Base-by-base conservation (phyloP, 2,113 vertebrate species). In the Ascaphus truei region DNA sequence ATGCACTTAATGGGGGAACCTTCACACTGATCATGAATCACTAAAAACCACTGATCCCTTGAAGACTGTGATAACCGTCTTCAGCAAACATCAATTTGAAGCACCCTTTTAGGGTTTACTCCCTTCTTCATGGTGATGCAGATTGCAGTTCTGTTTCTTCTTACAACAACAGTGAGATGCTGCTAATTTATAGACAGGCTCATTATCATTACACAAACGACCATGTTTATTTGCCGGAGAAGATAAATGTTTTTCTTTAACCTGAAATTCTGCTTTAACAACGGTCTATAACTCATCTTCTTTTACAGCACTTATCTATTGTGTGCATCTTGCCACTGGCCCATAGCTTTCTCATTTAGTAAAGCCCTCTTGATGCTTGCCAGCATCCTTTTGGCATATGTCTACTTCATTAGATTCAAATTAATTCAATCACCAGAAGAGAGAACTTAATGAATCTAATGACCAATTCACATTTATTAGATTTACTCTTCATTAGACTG, bases 341-440 rank as follows among this genome's bases (percentile, higher is more conserved):
- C 45, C 8, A 51, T 26, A 64, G 26, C 7, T 30, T 53, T 30
- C 4, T 55, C 5, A 37, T 27, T 53, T 66, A 12, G 3, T 50
- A 9, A 23, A 58, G 27, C 11, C 20, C 41, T 47, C 18, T 47
- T 34, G 18, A 47, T 57, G 56, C 27, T 58, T 48, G 31, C 36
- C 55, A 48, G 20, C 41, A 68, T 68, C 36, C 26, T 68, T 43
- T 68, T 43, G 51, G 36, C 36, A 56, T 20, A 56, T 67, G 56
- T 41, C 11, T 26, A 13, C 8, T 68, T 58, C 51, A 68, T 68
- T 68, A 58, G 16, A 48, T 68, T 34, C 41, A 58, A 68, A 68
- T 68, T 48, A 47, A 58, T 58, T 58, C 53, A 68, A 68, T 68
- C 39, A 68, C 48, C 65, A 58, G 30, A 68, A 57, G 30, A 68